Percentiles rank a stretch among this genome's conserved stretches.
Conservation (phyloP, 2,797 vertebrate genomes). For the Zalophus californianus region DNA sequence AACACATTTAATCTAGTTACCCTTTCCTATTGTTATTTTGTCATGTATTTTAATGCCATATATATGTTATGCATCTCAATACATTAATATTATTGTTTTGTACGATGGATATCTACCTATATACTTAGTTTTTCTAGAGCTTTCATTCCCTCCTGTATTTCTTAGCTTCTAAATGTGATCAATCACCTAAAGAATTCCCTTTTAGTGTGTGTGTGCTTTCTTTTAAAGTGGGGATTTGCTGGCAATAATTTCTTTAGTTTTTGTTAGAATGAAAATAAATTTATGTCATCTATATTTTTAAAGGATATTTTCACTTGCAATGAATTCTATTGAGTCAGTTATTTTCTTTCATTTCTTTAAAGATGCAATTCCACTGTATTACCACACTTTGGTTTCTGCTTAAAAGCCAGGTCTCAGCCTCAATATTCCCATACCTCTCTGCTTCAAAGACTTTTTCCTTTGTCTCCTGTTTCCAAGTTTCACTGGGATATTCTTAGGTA, state of each 20-base stretch:
- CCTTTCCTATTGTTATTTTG: background rate
- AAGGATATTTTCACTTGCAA: background rate
- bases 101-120: background rate
- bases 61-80: background rate
- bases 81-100: background rate
- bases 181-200: background rate
- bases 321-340: background rate
- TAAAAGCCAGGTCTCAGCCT: background rate
- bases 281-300: background rate
- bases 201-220: background rate
- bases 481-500: background rate
- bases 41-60: background rate
- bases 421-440: background rate
- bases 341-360: background rate
- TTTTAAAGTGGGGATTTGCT: background rate
- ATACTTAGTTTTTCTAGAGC: background rate
- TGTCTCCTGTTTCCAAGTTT: background rate
- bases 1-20: background rate
- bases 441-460: background rate
- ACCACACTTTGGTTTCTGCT: background rate
- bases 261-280: background rate
- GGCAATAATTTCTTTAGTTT: background rate
- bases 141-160: background rate
- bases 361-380: background rate
- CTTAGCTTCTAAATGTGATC: background rate